phyloP scores from a whole-genome alignment of 2,888 invertebrate genomes.

The Pristionchus fissidentatus region DNA sequence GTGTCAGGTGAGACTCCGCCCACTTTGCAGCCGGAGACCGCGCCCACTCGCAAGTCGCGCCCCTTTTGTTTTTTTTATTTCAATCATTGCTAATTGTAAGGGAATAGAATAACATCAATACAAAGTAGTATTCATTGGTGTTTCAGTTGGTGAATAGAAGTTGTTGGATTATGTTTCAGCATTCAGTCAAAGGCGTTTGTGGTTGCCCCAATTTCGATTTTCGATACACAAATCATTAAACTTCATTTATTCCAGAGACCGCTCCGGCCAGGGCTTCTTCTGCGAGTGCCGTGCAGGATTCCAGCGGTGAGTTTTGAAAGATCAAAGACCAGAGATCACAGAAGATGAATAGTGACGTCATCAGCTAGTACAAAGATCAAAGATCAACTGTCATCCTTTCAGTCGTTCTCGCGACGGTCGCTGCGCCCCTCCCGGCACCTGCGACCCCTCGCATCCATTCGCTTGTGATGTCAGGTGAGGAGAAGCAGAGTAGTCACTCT shows the following conservation, averaged over 20 bases:
- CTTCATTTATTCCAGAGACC: constrained; percentile 15
- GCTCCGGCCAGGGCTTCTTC: constrained; percentile 52
- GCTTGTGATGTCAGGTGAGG: constrained; percentile 68
- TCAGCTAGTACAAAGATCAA: constrained; percentile 27
- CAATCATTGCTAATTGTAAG: not conserved
- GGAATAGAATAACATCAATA: not conserved
- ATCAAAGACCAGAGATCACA: not conserved
- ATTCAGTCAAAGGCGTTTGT: too few relatives aligned
- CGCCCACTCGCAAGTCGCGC: constrained; percentile 17
- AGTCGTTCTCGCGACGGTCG: constrained; percentile 44
- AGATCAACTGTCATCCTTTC: not conserved
- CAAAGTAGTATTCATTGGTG: not conserved
- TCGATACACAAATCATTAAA: not conserved
- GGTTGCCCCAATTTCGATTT: too few relatives aligned
- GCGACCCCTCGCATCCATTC: constrained; percentile 69
- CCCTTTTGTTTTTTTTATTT: not conserved
- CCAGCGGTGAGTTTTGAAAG: constrained; percentile 54
- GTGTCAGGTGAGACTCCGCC: constrained; percentile 26
- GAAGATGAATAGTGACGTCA: too few relatives aligned
- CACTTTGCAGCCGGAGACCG: constrained; percentile 55
- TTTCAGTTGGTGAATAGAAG: not conserved
- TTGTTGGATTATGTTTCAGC: not conserved
- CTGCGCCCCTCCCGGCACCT: constrained; percentile 60
- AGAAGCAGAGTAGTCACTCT: not conserved
- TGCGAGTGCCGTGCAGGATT: constrained; percentile 69